Base-by-base conservation (phyloP, 2,888 invertebrate species). In the Sericinus montela region DNA sequence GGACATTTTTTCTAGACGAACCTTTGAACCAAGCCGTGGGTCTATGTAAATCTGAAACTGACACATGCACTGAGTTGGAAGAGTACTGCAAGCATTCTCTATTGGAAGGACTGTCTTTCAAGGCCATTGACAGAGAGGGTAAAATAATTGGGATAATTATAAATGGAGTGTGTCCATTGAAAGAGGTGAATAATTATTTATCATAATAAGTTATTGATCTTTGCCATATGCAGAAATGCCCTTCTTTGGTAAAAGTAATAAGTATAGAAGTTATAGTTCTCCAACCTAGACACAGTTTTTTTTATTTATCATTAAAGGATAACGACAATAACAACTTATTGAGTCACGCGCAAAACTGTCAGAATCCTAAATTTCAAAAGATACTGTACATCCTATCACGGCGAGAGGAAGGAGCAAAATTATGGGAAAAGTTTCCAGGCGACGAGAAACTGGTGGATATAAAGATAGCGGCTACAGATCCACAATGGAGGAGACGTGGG, bases 391-490 rank as follows among this genome's bases (percentile, higher is more conserved):
- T 94, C 32, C 66, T 94, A 36, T 85, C 90, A 13, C 69, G 82
- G 36, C 87, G 93, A 6, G 92, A 91, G 28, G 80, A 75, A 45
- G 80, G 90, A 14, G 88, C 91, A 0, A 89, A 89, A 46, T 75
- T 92, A 0, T 91, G 91, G 72, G 83, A 84, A 52, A 88, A 83
- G 60, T 93, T 87, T 60, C 91, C 91, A 0, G 80, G 85, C 3
- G 83, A 91, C 0, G 65, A 90, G 23, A 84, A 81, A 29, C 68
- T 91, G 34, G 77, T 93, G 42, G 92, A 92, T 43, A 80, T 94
- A 10, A 92, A 91, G 62, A 91, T 94, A 29, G 79, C 93, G 0
- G 92, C 93, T 0, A 94, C 94, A 1, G 92, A 94, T 58, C 86
- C 85, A 0, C 80, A 80, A 10, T 93, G 92, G 90, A 83, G 94